Percentiles rank a stretch among this genome's conserved stretches.
Evolutionary conservation across 1,140 invertebrate species (phyloP).

Genomic region (Fopius arisanus): DNA sequence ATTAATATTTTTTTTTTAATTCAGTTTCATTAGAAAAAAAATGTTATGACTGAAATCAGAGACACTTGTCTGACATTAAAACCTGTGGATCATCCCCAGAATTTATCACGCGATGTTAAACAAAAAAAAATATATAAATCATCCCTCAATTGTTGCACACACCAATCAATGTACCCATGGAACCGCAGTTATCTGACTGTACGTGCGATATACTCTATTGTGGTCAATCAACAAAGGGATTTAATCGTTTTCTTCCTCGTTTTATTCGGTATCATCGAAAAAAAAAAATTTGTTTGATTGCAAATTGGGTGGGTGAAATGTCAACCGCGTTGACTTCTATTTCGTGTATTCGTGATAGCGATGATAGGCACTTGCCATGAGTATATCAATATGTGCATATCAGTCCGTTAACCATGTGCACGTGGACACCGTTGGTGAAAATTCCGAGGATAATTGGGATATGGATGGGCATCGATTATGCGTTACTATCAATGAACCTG

Average conservation of each 20-base stretch:
- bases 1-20: too few species aligned
- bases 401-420: not conserved
- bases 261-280: not conserved
- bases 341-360: not conserved
- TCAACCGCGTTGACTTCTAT: not conserved
- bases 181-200: not conserved
- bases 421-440: not conserved
- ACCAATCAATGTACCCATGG: not conserved
- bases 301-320: not conserved
- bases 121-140: not conserved
- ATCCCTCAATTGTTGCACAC: not conserved
- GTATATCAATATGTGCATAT: not conserved
- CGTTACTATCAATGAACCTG: not conserved
- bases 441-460: not conserved
- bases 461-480: not conserved
- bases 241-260: not conserved
- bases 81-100: too few species aligned
- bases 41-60: too few species aligned
- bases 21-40: too few species aligned
- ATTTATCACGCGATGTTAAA: too few species aligned
- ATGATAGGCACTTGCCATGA: not conserved
- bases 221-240: not conserved
- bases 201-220: not conserved
- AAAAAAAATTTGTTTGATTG: not conserved
- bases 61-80: too few species aligned